Conservation (phyloP, 2,888 invertebrate species). For the Eristalis intricaria region DNA sequence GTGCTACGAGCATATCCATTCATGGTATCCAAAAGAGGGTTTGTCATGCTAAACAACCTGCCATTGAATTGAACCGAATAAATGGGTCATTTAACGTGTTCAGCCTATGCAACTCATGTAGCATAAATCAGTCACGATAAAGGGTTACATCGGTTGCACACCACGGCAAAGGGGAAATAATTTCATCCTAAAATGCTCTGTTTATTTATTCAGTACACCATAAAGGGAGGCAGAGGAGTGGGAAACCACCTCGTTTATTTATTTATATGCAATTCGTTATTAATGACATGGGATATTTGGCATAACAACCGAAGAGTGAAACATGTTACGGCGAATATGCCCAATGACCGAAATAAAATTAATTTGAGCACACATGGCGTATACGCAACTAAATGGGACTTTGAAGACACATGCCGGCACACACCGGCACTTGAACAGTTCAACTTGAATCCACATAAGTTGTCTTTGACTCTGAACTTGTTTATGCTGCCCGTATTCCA, state of each 20-base stretch:
- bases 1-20: neutral
- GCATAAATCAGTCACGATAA: conserved; percentile 10
- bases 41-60: neutral
- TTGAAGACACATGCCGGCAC: neutral
- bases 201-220: conserved; percentile 13
- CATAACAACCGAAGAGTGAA: neutral
- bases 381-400: conserved; percentile 23
- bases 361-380: conserved; percentile 17
- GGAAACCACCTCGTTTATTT: neutral
- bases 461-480: neutral
- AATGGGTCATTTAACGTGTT: conserved; percentile 29
- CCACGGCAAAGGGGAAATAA: neutral
- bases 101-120: conserved; percentile 11
- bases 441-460: neutral
- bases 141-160: conserved; percentile 29
- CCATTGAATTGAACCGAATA: conserved; percentile 18
- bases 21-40: neutral
- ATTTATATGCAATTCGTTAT: conserved; percentile 22
- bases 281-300: conserved; percentile 22
- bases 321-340: neutral
- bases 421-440: neutral
- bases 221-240: neutral
- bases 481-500: neutral
- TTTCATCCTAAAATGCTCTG: conserved; percentile 14
- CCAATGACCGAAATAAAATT: neutral